Conservation (phyloP, 2,797 vertebrate genomes). For the Neomorphus geoffroyi region DNA sequence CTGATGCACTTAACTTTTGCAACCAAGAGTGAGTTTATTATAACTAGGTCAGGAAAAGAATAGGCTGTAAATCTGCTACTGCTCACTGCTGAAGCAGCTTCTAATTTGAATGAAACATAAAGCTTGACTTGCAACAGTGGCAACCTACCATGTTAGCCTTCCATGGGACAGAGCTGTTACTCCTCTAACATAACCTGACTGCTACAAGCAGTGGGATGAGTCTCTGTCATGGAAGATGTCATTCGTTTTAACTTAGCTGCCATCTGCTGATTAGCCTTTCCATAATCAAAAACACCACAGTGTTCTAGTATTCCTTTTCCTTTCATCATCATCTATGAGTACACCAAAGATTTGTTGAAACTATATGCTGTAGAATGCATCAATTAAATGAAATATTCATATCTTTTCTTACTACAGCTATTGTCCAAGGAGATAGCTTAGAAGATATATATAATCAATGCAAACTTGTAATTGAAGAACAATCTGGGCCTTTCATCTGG, state of each 20-base stretch:
- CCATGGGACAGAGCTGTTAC: neutral
- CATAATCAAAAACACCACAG: neutral
- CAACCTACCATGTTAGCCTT: neutral
- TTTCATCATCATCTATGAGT: neutral
- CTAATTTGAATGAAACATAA: neutral
- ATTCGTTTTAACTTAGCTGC: neutral
- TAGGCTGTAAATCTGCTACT: neutral
- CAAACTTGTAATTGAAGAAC: slow-evolving; percentile 98
- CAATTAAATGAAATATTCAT: slow-evolving; percentile 28
- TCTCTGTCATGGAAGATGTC: neutral
- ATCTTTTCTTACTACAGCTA: slow-evolving; percentile 82
- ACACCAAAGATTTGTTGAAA: neutral
- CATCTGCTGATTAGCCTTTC: neutral
- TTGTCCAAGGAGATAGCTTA: slow-evolving; percentile 97
- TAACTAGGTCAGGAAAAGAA: neutral
- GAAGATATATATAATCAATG: slow-evolving; percentile 98
- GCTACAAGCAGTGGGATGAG: neutral
- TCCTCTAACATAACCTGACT: neutral
- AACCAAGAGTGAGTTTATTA: neutral
- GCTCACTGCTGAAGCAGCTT: neutral
- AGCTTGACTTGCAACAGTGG: neutral
- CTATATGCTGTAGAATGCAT: neutral
- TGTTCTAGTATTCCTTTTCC: neutral
- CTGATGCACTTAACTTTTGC: neutral
- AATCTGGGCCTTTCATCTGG: slow-evolving; percentile 99